Percentiles rank a stretch among this genome's conserved stretches.
Evolutionary conservation across 2,888 invertebrate genomes (phyloP).

Genomic region (Dryobotodes eremita): DNA sequence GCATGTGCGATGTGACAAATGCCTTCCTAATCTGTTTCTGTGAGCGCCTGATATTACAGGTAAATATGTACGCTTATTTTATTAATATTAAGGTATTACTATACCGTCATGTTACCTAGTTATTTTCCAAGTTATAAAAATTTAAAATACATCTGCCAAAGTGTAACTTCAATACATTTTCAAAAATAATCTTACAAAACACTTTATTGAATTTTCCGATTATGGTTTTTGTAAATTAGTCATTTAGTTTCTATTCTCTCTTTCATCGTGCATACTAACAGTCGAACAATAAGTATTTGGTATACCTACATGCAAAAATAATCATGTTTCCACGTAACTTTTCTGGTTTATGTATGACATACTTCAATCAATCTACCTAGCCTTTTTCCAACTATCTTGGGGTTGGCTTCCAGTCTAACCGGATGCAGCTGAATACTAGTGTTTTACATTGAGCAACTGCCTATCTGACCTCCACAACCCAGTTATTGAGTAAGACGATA

Average conservation of each 20-base stretch:
- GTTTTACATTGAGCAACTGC: not conserved
- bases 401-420: not conserved
- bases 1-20: slow-evolving; percentile 85
- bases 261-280: not conserved
- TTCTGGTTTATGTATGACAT: not conserved
- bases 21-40: slow-evolving; percentile 80
- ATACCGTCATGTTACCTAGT: not conserved
- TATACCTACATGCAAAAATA: no score
- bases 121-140: not conserved
- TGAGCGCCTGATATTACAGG: slow-evolving; percentile 63
- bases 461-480: not conserved
- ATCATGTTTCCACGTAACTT: not conserved
- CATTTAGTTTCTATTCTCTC: not conserved
- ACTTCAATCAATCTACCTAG: not conserved
- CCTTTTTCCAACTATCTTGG: not conserved
- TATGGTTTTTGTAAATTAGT: no score
- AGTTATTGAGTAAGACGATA: not conserved
- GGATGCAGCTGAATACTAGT: not conserved
- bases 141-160: not conserved
- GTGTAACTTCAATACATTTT: not conserved
- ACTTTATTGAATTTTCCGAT: not conserved
- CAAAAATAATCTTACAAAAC: not conserved
- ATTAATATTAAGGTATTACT: slow-evolving; percentile 27
- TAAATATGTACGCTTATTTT: slow-evolving; percentile 61
- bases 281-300: not conserved